Evolutionary conservation across 2,113 vertebrate genomes (phyloP).

Genomic region (Xyliphius kryptos): DNA sequence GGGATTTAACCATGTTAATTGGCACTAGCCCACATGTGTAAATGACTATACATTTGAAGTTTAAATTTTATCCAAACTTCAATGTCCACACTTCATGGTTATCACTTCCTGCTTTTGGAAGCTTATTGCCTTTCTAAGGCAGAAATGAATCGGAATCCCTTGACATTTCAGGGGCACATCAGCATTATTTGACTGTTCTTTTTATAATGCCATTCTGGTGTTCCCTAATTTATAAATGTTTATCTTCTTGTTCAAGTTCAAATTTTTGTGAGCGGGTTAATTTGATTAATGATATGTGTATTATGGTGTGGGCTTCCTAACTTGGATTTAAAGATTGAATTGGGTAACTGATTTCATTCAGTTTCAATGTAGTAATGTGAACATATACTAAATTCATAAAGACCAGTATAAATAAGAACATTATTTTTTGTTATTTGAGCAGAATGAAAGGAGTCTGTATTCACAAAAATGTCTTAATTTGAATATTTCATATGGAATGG

Average conservation of each 20-base stretch:
- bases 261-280: no score
- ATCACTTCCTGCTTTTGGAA: conserved; percentile 41
- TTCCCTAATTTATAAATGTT: conserved; percentile 6
- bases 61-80: conserved; percentile 1
- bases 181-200: conserved; percentile 14
- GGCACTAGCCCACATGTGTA: conserved; percentile 13
- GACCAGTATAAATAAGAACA: background rate
- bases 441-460: background rate
- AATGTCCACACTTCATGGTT: conserved; percentile 12
- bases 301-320: no score
- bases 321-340: no score
- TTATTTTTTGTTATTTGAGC: conserved; percentile 7
- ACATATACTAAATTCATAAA: background rate
- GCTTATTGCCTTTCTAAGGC: conserved; percentile 3
- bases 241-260: conserved; percentile 3
- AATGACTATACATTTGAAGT: conserved; percentile 10
- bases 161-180: conserved; percentile 2
- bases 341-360: background rate
- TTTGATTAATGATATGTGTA: background rate
- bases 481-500: background rate
- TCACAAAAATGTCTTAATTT: conserved; percentile 20
- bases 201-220: conserved; percentile 3
- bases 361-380: background rate
- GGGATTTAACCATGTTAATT: conserved; percentile 28
- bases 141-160: background rate